phyloP scores from a whole-genome alignment of 2,113 vertebrate genomes.

The Chamaetylas fuelleborni region DNA sequence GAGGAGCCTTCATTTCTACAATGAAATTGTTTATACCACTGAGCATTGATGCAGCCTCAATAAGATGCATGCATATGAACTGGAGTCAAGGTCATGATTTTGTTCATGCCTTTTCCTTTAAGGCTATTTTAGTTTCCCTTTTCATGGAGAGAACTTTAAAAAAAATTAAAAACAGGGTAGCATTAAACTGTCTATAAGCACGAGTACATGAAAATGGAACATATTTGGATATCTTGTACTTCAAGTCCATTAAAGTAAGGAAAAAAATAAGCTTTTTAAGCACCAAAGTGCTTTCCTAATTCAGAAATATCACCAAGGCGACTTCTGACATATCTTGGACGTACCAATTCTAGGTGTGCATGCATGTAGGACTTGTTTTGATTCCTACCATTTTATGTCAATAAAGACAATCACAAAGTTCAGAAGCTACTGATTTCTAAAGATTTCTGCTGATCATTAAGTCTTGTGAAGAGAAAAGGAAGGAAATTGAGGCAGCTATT shows the following conservation, averaged over 20 bases:
- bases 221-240: accelerated
- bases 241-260: not conserved
- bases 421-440: not conserved
- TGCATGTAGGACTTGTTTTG: not conserved
- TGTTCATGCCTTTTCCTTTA: not conserved
- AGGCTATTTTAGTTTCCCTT: not conserved
- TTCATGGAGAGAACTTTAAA: not conserved
- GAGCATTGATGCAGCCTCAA: not conserved
- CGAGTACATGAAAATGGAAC: not conserved
- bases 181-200: not conserved
- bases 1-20: not conserved
- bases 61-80: not conserved
- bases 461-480: not conserved
- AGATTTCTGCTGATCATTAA: not conserved
- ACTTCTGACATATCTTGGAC: not conserved
- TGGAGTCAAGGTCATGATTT: not conserved
- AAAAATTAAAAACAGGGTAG: not conserved
- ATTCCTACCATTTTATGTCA: not conserved
- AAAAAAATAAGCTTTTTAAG: not conserved
- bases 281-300: not conserved
- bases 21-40: not conserved
- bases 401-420: not conserved
- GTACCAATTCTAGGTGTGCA: not conserved
- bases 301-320: not conserved
- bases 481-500: not conserved